Evolutionary conservation across 2,797 vertebrate species (phyloP).

Genomic region (Lophius americanus): DNA sequence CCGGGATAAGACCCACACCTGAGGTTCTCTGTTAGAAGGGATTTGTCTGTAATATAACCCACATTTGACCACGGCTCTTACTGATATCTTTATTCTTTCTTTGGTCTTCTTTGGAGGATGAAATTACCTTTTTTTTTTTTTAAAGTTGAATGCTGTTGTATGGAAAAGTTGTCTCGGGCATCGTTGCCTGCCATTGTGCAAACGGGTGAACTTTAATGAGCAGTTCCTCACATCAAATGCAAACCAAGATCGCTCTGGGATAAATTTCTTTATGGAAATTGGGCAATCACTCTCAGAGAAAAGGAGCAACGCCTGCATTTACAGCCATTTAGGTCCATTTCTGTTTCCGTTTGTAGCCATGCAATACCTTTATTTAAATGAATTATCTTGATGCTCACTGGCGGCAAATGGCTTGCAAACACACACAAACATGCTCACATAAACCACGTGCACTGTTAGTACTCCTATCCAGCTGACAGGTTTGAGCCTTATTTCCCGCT

Average conservation of each 20-base stretch:
- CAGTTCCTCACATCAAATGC: constrained; percentile 42
- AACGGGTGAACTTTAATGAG: constrained; percentile 47
- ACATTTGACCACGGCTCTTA: constrained; percentile 18
- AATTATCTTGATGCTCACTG: constrained; percentile 16
- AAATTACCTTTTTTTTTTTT: constrained; percentile 40
- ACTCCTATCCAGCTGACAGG: constrained; percentile 48
- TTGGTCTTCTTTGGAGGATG: constrained; percentile 25
- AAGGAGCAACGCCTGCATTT: neutral
- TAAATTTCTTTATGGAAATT: constrained; percentile 20
- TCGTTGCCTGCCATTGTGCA: constrained; percentile 6
- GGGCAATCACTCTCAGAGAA: constrained; percentile 10
- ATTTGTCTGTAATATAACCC: constrained; percentile 4
- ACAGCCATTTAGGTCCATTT: neutral
- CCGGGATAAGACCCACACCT: too few species aligned
- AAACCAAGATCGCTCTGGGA: constrained; percentile 35
- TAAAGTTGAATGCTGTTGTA: constrained; percentile 37
- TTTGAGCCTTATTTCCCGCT: constrained; percentile 75
- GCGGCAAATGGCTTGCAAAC: constrained; percentile 11
- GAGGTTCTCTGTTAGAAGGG: too few species aligned
- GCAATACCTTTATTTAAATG: constrained; percentile 13
- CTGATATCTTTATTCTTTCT: constrained; percentile 35
- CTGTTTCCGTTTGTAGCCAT: constrained; percentile 22
- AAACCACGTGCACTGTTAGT: constrained; percentile 9
- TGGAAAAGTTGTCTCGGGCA: constrained; percentile 24
- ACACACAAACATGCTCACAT: constrained; percentile 3